Conservation (phyloP, 2,113 vertebrate species). For the Caranx ignobilis region DNA sequence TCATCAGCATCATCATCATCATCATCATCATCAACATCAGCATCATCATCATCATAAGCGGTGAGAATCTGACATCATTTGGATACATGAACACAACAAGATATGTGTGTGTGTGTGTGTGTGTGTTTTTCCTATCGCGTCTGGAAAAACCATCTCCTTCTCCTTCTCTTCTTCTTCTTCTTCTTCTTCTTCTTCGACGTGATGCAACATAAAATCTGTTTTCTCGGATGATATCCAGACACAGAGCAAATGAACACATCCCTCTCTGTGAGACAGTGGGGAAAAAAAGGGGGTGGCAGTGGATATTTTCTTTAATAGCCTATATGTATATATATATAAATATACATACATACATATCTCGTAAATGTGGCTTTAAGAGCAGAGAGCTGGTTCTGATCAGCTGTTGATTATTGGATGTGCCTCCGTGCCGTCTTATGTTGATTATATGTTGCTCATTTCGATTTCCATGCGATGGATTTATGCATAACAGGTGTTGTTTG, state of each 20-base stretch:
- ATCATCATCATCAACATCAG: too few relatives aligned
- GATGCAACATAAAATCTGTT: slow-evolving; percentile 76
- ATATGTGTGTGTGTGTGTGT: slow-evolving; percentile 14
- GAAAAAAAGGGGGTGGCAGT: slow-evolving; percentile 68
- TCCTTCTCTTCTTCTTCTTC: too few relatives aligned
- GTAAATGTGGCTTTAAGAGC: slow-evolving; percentile 43
- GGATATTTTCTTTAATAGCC: slow-evolving; percentile 37
- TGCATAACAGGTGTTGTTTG: slow-evolving; percentile 82
- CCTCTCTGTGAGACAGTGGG: slow-evolving; percentile 57
- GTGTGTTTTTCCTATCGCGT: slow-evolving; percentile 25
- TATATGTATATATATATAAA: too few relatives aligned
- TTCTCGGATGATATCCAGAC: slow-evolving; percentile 72
- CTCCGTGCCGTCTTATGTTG: slow-evolving; percentile 49
- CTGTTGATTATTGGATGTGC: slow-evolving; percentile 69
- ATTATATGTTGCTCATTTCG: slow-evolving; percentile 59
- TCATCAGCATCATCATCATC: too few relatives aligned
- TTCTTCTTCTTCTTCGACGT: slow-evolving; percentile 51
- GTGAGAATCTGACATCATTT: slow-evolving; percentile 81
- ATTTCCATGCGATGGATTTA: slow-evolving; percentile 70
- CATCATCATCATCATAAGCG: slow-evolving; percentile 32
- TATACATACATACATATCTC: slow-evolving; percentile 19
- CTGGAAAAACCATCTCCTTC: slow-evolving; percentile 45
- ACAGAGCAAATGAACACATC: slow-evolving; percentile 68
- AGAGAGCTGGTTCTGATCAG: slow-evolving; percentile 61
- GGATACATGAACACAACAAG: slow-evolving; percentile 64